These are phyloP conservation scores for Caiman crocodilus DNA, from an alignment of 2,797 vertebrate genomes.

Conservation along the genomic window DNA sequence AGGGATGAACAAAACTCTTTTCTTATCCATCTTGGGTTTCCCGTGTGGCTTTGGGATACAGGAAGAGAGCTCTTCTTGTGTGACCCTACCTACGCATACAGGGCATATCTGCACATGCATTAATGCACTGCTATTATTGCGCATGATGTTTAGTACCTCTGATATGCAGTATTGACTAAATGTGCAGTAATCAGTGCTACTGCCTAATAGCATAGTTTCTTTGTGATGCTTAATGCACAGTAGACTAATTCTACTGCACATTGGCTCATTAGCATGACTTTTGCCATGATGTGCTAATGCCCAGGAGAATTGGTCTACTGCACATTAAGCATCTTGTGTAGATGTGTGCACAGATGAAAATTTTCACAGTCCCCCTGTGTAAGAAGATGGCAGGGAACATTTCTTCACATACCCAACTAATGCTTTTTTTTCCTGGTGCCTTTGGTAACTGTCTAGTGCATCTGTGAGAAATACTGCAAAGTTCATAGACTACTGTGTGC, in stretches of 20 bases:
- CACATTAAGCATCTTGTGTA: neutral
- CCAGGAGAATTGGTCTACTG: neutral
- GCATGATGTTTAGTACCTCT: no score
- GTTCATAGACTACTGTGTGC: neutral
- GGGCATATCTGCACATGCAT: no score
- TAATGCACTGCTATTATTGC: no score
- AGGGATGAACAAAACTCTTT: neutral
- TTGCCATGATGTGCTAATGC: neutral
- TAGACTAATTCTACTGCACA: no score
- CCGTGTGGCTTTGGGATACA: neutral
- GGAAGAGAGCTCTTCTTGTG: neutral
- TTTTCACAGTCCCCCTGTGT: neutral
- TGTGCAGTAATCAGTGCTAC: no score
- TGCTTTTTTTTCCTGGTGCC: neutral
- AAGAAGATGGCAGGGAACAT: no score
- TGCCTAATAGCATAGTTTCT: no score
- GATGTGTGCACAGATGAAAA: rapidly evolving
- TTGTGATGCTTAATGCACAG: no score
- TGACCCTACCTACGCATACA: neutral
- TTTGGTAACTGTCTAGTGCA: no score
- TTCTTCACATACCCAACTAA: no score
- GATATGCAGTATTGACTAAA: no score
- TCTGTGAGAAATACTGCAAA: neutral
- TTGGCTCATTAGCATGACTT: neutral
- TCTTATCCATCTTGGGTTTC: neutral